phyloP scores from a whole-genome alignment of 2,113 vertebrate genomes.

The Polypterus senegalus region DNA sequence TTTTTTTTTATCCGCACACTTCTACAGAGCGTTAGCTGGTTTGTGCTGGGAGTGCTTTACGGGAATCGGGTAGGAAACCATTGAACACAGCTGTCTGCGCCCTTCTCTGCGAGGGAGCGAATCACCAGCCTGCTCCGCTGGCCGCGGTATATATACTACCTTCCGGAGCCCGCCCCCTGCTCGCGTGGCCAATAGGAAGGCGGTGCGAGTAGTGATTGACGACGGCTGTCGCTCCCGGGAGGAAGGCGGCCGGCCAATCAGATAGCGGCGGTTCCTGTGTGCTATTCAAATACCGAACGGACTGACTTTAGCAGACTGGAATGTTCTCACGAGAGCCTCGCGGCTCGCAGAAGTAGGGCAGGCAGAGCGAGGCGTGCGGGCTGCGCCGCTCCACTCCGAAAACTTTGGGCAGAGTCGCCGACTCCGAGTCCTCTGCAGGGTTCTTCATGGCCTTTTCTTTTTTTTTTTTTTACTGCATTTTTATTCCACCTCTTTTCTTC shows the following conservation, averaged over 20 bases:
- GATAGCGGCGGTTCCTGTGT: constrained; percentile 66
- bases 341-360: not conserved
- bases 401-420: not conserved
- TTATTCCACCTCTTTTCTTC: too few species aligned
- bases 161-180: constrained; percentile 29
- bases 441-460: not conserved
- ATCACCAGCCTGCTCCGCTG: constrained; percentile 53
- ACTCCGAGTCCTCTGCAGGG: constrained; percentile 1
- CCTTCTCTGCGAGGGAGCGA: constrained; percentile 36
- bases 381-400: constrained; percentile 4
- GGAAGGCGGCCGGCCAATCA: constrained; percentile 53
- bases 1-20: constrained; percentile 24
- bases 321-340: constrained; percentile 44
- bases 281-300: constrained; percentile 56
- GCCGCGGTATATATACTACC: constrained; percentile 51
- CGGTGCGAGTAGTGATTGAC: constrained; percentile 39
- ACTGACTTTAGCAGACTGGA: constrained; percentile 52
- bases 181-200: constrained; percentile 26
- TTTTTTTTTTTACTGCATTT: not conserved
- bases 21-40: constrained; percentile 21
- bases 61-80: constrained; percentile 36
- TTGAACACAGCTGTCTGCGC: constrained; percentile 41
- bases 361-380: not conserved
- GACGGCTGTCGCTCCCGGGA: constrained; percentile 44
- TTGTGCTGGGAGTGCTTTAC: constrained; percentile 32